phyloP scores from a whole-genome alignment of 1,140 invertebrate species.

The Drosophila saltans region DNA sequence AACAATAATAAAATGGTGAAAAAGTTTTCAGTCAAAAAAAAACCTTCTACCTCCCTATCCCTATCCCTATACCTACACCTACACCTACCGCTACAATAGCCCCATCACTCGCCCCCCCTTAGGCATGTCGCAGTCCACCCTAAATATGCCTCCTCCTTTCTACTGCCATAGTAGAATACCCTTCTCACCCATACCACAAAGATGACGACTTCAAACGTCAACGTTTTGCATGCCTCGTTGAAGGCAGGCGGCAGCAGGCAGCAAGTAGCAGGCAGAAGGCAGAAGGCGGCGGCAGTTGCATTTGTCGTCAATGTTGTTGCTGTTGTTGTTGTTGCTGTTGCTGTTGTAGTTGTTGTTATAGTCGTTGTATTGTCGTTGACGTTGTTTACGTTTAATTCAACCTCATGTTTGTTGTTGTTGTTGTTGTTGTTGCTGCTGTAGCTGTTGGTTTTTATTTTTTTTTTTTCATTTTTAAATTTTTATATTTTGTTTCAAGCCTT shows the following conservation, averaged over 20 bases:
- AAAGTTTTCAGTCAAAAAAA: conserved; percentile 59
- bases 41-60: too few species aligned
- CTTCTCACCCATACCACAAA: conserved; percentile 46
- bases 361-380: conserved; percentile 35
- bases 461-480: conserved; percentile 35
- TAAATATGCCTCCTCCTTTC: too few species aligned
- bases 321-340: conserved; percentile 30
- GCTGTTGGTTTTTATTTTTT: conserved; percentile 5
- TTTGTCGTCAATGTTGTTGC: conserved; percentile 34
- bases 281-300: conserved; percentile 35
- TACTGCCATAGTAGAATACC: not conserved
- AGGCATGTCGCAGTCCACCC: too few species aligned
- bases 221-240: conserved; percentile 81
- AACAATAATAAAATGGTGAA: conserved; percentile 19
- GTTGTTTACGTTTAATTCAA: conserved; percentile 58
- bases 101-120: too few species aligned
- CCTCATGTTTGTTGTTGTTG: conserved; percentile 48
- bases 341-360: conserved; percentile 21
- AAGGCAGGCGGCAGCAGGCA: conserved; percentile 49
- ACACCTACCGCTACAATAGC: too few species aligned
- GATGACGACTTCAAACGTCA: conserved; percentile 75
- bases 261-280: conserved; percentile 17
- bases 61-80: too few species aligned
- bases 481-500: conserved; percentile 77
- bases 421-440: conserved; percentile 18